Evolutionary conservation across 64 coral and sea anemone species (phyloP).

Genomic region (Montipora foliosa): DNA sequence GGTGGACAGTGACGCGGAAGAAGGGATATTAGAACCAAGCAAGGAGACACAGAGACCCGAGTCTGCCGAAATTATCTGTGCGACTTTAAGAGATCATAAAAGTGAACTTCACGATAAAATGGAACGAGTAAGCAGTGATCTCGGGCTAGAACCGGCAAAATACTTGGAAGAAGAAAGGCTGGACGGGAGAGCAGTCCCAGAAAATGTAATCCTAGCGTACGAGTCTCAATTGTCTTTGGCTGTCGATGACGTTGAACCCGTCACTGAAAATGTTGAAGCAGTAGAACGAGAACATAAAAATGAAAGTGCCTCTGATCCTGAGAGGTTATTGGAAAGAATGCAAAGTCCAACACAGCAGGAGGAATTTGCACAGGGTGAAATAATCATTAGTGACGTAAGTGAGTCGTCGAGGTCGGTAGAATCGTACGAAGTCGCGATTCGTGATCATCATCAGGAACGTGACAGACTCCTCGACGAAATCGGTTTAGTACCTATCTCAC

Average conservation of each 20-base stretch:
- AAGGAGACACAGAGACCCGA: not conserved
- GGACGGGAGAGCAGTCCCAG: not conserved
- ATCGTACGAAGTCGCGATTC: not conserved
- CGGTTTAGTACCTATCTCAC: constrained; percentile 20
- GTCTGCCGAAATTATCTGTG: not conserved
- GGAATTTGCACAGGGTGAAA: not conserved
- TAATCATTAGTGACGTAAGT: not conserved
- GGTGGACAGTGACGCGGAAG: not conserved
- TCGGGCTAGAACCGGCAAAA: not conserved
- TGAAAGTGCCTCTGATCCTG: not conserved
- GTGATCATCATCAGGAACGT: constrained; percentile 1
- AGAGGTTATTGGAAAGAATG: not conserved
- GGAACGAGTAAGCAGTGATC: not conserved
- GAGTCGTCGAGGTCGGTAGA: not conserved
- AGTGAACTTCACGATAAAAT: not conserved
- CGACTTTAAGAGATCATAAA: not conserved
- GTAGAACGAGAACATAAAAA: constrained; percentile 29
- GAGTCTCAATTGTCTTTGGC: not conserved
- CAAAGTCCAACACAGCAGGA: not conserved
- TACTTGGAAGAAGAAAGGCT: not conserved
- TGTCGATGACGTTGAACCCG: not conserved
- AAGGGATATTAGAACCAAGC: not conserved
- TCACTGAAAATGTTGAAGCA: constrained; percentile 27
- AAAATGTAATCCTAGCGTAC: not conserved
- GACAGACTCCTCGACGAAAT: constrained; percentile 46